These are phyloP conservation scores for Phymorhynchus buccinoides DNA, from an alignment of 1,140 invertebrate genomes.

Conservation along the genomic window DNA sequence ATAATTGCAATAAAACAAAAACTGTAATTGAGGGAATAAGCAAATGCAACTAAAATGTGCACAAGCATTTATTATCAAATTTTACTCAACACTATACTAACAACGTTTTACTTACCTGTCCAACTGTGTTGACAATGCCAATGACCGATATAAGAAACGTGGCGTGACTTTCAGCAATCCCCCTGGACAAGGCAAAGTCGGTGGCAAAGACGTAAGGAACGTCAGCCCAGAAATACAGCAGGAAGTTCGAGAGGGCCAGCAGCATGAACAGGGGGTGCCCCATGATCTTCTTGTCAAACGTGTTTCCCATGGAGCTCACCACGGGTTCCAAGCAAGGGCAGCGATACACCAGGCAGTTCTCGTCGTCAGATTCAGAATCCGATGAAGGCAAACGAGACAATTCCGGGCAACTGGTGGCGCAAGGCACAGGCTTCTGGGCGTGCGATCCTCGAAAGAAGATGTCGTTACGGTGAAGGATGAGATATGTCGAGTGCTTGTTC, in stretches of 20 bases:
- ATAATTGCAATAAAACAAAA: too few relatives aligned
- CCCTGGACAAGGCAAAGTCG: constrained; percentile 61
- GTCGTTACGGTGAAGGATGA: constrained; percentile 65
- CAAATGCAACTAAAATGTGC: too few relatives aligned
- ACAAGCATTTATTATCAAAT: too few relatives aligned
- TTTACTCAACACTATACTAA: too few relatives aligned
- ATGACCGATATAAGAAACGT: constrained; percentile 94
- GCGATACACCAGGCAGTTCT: constrained; percentile 14
- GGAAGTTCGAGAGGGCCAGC: constrained; percentile 66
- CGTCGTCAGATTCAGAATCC: constrained; percentile 29
- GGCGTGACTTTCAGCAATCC: constrained; percentile 79
- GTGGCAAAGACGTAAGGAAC: constrained; percentile 69
- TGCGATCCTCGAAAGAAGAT: constrained; percentile 68
- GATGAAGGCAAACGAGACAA: constrained; percentile 41
- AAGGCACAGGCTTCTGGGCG: constrained; percentile 40
- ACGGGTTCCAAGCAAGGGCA: constrained; percentile 40
- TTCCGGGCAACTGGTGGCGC: constrained; percentile 63
- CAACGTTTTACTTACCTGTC: constrained; percentile 73
- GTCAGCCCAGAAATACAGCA: constrained; percentile 68
- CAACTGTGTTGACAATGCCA: constrained; percentile 79
- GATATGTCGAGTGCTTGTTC: constrained; percentile 45
- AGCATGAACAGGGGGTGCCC: constrained; percentile 57
- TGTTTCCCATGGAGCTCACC: constrained; percentile 60
- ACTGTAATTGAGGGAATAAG: too few relatives aligned
- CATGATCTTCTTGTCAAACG: constrained; percentile 57